Evolutionary conservation across 2,888 invertebrate species (phyloP).

Genomic region (Drosophila diplacantha): DNA sequence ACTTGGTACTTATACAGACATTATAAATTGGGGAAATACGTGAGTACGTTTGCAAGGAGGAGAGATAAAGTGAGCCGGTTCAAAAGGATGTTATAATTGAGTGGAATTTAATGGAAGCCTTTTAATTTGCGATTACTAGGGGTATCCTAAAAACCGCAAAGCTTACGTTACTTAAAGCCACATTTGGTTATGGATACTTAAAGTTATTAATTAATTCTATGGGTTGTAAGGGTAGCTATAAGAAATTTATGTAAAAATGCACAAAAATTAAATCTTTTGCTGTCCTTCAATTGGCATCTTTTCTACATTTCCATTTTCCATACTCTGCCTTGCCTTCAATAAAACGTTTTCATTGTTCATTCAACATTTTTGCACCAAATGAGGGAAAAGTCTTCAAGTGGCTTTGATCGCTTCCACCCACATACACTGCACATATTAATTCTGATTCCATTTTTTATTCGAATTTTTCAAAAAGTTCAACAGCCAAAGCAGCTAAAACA

Average conservation of each 20-base stretch:
- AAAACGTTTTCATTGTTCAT: slow-evolving; percentile 43
- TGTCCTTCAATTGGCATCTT: background rate
- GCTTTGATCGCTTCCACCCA: slow-evolving; percentile 13
- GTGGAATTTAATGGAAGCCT: background rate
- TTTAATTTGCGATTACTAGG: background rate
- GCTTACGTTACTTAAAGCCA: background rate
- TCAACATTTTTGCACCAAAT: slow-evolving; percentile 63
- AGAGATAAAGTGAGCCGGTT: slow-evolving; percentile 3
- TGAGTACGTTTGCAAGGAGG: background rate
- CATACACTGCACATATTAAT: slow-evolving; percentile 14
- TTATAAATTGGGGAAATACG: slow-evolving; percentile 14
- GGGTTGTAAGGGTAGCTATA: too few species aligned
- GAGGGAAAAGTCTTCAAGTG: slow-evolving; percentile 56
- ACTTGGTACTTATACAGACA: slow-evolving; percentile 13
- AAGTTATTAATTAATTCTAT: background rate
- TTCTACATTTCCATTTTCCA: background rate
- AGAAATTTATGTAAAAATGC: too few species aligned
- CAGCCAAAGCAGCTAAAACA: slow-evolving; percentile 42
- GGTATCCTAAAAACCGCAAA: too few species aligned
- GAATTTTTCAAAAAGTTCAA: slow-evolving; percentile 53
- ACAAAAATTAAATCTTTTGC: too few species aligned
- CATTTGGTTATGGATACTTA: background rate
- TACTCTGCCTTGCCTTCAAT: background rate
- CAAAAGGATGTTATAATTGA: slow-evolving; percentile 3
- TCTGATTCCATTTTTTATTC: slow-evolving; percentile 27